Percentiles rank a stretch among this genome's conserved stretches.
Conservation (phyloP, 2,113 vertebrate genomes). For the Ondatra zibethicus region DNA sequence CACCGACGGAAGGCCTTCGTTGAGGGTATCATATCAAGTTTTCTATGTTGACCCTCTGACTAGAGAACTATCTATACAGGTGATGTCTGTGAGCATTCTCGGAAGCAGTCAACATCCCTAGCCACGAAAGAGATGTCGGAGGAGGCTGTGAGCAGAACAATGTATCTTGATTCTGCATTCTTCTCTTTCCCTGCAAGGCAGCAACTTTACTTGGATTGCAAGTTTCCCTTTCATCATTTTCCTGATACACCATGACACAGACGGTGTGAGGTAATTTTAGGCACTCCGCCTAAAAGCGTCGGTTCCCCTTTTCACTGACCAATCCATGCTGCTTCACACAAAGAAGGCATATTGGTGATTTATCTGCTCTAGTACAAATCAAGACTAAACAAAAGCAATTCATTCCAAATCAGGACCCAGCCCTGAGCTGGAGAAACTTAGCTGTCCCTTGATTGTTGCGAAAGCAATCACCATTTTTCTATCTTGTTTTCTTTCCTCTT, state of each 20-base stretch:
- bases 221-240: slow-evolving; percentile 69
- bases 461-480: slow-evolving; percentile 72
- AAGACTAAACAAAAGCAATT: slow-evolving; percentile 81
- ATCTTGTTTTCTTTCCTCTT: slow-evolving; percentile 66
- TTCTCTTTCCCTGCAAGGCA: slow-evolving; percentile 27
- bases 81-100: background rate
- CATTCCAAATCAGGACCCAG: slow-evolving; percentile 72
- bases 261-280: slow-evolving; percentile 61
- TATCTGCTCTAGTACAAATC: slow-evolving; percentile 77
- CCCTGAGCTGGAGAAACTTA: slow-evolving; percentile 67
- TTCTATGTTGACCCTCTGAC: slow-evolving; percentile 56
- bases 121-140: background rate
- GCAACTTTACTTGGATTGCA: slow-evolving; percentile 67
- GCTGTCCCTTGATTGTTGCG: slow-evolving; percentile 50
- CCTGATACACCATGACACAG: slow-evolving; percentile 59
- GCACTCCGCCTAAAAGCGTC: slow-evolving; percentile 72
- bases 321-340: slow-evolving; percentile 70
- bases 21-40: slow-evolving; percentile 65
- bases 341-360: slow-evolving; percentile 75
- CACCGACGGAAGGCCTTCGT: slow-evolving; percentile 67
- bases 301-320: slow-evolving; percentile 74
- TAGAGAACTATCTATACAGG: slow-evolving; percentile 52
- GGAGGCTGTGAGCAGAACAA: slow-evolving; percentile 43
- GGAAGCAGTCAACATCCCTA: slow-evolving; percentile 53
- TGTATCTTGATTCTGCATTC: slow-evolving; percentile 51